These are phyloP conservation scores for Cactoblastis cactorum DNA, from an alignment of 2,888 invertebrate species.

Conservation along the genomic window DNA sequence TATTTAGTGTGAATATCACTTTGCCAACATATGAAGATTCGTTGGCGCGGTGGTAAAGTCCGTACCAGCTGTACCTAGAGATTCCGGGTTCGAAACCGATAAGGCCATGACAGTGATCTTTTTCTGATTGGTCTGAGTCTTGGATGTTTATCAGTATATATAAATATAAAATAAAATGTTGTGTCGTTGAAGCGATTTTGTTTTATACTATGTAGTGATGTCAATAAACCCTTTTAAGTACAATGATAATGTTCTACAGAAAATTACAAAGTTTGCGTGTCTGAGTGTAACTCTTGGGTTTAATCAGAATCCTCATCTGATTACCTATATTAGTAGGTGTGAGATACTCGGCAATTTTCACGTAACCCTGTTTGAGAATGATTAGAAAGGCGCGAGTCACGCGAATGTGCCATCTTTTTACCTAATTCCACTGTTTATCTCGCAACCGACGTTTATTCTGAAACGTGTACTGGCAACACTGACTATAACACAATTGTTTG, in stretches of 20 bases:
- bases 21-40: too few species aligned
- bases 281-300: not conserved
- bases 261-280: not conserved
- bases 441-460: not conserved
- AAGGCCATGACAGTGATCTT: too few species aligned
- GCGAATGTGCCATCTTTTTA: conserved; percentile 32
- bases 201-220: too few species aligned
- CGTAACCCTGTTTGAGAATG: conserved; percentile 29
- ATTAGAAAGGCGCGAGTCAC: conserved; percentile 35
- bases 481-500: not conserved
- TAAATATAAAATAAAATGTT: too few species aligned
- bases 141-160: too few species aligned
- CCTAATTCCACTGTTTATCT: conserved; percentile 11
- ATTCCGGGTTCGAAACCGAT: too few species aligned
- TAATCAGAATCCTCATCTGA: not conserved
- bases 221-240: too few species aligned
- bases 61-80: too few species aligned
- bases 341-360: conserved; percentile 23
- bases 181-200: too few species aligned
- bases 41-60: too few species aligned
- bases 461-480: not conserved
- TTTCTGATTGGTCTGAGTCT: too few species aligned
- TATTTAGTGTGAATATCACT: not conserved
- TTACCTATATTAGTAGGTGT: conserved; percentile 3
- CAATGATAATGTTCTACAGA: not conserved